phyloP scores from a whole-genome alignment of 92 coral and sea anemone species.

The Phymanthus crucifer region DNA sequence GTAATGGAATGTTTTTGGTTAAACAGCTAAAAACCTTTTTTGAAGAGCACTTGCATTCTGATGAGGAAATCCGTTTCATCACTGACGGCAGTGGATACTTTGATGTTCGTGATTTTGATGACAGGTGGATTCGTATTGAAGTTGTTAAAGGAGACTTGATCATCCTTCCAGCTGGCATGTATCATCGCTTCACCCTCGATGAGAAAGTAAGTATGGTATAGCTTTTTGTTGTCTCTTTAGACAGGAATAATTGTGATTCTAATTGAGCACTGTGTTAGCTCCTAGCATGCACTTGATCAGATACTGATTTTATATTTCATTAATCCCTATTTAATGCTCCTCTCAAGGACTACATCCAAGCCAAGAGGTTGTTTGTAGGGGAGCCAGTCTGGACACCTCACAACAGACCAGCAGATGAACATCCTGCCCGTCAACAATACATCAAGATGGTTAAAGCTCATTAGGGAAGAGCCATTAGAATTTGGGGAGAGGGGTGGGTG shows the following conservation, averaged over 20 bases:
- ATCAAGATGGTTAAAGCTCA: neutral
- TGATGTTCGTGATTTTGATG: slow-evolving; percentile 65
- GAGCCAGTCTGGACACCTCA: slow-evolving; percentile 66
- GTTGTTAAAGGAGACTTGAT: slow-evolving; percentile 76
- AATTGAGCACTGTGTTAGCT: too few species aligned
- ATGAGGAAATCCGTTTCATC: slow-evolving; percentile 78
- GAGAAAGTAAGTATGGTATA: slow-evolving; percentile 42
- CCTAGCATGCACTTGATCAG: neutral
- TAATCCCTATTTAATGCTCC: neutral
- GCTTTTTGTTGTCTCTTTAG: neutral
- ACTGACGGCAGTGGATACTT: slow-evolving; percentile 81
- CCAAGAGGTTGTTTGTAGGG: slow-evolving; percentile 67
- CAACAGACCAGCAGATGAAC: slow-evolving; percentile 71
- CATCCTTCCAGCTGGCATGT: slow-evolving; percentile 79
- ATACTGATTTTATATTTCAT: neutral
- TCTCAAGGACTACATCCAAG: slow-evolving; percentile 74
- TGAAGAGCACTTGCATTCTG: slow-evolving; percentile 78
- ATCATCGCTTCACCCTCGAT: slow-evolving; percentile 80
- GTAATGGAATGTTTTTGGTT: neutral
- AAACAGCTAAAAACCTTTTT: slow-evolving; percentile 63
- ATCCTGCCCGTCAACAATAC: slow-evolving; percentile 47
- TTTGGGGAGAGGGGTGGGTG: too few species aligned
- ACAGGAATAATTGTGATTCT: too few species aligned
- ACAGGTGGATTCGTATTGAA: slow-evolving; percentile 71
- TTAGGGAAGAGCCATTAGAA: too few species aligned